Conservation (phyloP, 1,140 invertebrate genomes). For the Akabosia matsudoensis region DNA sequence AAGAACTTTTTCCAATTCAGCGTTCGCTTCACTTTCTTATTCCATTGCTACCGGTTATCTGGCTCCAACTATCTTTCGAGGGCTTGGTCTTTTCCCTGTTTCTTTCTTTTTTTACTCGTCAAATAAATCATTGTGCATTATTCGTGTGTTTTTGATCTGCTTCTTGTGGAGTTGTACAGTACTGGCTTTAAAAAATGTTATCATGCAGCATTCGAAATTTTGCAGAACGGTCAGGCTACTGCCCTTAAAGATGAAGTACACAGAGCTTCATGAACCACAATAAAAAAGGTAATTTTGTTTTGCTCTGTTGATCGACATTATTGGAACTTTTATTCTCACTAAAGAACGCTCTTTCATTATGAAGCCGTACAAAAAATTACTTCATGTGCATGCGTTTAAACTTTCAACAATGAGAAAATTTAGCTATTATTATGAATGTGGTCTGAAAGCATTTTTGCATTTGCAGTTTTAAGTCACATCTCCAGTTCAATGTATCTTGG, state of each 20-base stretch:
- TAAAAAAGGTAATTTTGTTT: not conserved
- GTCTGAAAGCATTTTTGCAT: too few species aligned
- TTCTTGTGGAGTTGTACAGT: not conserved
- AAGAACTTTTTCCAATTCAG: not conserved
- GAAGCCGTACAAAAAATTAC: not conserved
- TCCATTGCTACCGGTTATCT: conserved; percentile 1
- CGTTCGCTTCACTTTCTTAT: not conserved
- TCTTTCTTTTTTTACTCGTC: not conserved
- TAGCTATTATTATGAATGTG: too few species aligned
- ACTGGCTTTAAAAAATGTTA: not conserved
- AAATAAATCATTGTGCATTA: conserved; percentile 8
- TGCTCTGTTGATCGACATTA: conserved; percentile 17
- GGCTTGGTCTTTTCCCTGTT: conserved; percentile 4
- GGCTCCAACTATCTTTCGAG: not conserved
- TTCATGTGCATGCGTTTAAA: too few species aligned
- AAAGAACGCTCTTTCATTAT: not conserved
- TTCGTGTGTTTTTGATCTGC: not conserved
- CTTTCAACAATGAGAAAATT: too few species aligned
- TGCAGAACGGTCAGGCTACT: too few species aligned
- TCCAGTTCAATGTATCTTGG: too few species aligned
- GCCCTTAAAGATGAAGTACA: too few species aligned
- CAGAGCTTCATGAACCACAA: not conserved
- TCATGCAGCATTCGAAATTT: too few species aligned
- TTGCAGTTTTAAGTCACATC: too few species aligned
- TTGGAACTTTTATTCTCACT: not conserved